Evolutionary conservation across 2,113 vertebrate genomes (phyloP).

Genomic region (Pagrus major): DNA sequence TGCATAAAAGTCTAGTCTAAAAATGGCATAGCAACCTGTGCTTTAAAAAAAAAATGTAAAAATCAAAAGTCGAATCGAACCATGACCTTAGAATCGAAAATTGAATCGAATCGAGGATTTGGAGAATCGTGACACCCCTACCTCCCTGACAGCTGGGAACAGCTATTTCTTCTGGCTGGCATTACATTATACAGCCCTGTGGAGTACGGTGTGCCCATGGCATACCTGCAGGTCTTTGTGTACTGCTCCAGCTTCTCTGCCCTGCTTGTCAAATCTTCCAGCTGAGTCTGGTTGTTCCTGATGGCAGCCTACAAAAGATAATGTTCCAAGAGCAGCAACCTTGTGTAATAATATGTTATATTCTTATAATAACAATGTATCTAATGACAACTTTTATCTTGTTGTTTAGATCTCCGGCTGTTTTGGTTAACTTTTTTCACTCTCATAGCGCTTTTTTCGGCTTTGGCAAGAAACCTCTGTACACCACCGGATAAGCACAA

Average conservation of each 20-base stretch:
- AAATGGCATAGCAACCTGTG: too few species aligned
- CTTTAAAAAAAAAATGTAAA: too few species aligned
- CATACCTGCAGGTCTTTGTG: conserved; percentile 88
- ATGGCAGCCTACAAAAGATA: conserved; percentile 83
- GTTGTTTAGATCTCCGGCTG: not conserved
- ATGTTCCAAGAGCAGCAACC: not conserved
- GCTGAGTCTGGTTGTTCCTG: conserved; percentile 84
- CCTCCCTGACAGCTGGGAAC: not conserved
- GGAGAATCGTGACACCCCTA: too few species aligned
- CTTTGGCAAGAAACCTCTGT: too few species aligned
- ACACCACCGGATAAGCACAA: not conserved
- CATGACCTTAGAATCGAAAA: too few species aligned
- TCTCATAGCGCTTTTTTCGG: too few species aligned
- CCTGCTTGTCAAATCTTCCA: conserved; percentile 87
- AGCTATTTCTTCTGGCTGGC: not conserved
- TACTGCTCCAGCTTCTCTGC: conserved; percentile 92
- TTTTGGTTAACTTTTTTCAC: not conserved
- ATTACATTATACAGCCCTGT: not conserved
- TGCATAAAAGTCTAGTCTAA: too few species aligned
- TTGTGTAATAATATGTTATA: not conserved
- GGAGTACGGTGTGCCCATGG: not conserved
- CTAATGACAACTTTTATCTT: not conserved
- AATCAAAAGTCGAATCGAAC: too few species aligned
- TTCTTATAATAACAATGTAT: not conserved
- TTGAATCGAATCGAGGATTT: too few species aligned